Evolutionary conservation across 2,888 invertebrate species (phyloP).

Genomic region (Drosophila recens): DNA sequence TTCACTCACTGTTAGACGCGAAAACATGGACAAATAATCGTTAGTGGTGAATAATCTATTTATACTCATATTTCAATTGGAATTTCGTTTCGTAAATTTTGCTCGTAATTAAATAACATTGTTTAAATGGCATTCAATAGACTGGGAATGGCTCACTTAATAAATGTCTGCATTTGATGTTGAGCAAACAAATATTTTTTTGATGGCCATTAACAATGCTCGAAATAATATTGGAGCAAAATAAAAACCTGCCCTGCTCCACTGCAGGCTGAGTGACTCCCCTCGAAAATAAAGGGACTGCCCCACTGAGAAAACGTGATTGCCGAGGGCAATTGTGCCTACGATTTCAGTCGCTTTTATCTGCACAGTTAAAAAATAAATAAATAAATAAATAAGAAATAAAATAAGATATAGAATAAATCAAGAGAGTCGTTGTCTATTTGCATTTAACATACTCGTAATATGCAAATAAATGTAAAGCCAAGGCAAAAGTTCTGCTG

Average conservation of each 20-base stretch:
- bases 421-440: slow-evolving; percentile 39
- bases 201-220: slow-evolving; percentile 24
- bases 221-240: slow-evolving; percentile 19
- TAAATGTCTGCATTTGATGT: slow-evolving; percentile 56
- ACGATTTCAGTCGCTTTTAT: slow-evolving; percentile 52
- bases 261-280: slow-evolving; percentile 35
- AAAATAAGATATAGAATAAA: slow-evolving; percentile 24
- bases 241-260: slow-evolving; percentile 55
- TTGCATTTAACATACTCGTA: slow-evolving; percentile 50
- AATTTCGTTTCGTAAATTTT: slow-evolving; percentile 9
- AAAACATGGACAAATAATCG: background rate
- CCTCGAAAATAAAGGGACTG: slow-evolving; percentile 37
- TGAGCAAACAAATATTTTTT: slow-evolving; percentile 49
- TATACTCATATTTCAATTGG: slow-evolving; percentile 7
- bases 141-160: background rate
- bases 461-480: slow-evolving; percentile 56
- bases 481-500: slow-evolving; percentile 34
- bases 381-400: slow-evolving; percentile 34
- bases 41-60: background rate
- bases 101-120: slow-evolving; percentile 24
- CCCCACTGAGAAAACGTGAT: slow-evolving; percentile 64
- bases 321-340: slow-evolving; percentile 52
- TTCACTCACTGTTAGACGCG: background rate
- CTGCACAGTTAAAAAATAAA: slow-evolving; percentile 36
- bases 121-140: slow-evolving; percentile 12